Conservation (phyloP, 2,797 vertebrate genomes). For the Taeniopygia guttata region DNA sequence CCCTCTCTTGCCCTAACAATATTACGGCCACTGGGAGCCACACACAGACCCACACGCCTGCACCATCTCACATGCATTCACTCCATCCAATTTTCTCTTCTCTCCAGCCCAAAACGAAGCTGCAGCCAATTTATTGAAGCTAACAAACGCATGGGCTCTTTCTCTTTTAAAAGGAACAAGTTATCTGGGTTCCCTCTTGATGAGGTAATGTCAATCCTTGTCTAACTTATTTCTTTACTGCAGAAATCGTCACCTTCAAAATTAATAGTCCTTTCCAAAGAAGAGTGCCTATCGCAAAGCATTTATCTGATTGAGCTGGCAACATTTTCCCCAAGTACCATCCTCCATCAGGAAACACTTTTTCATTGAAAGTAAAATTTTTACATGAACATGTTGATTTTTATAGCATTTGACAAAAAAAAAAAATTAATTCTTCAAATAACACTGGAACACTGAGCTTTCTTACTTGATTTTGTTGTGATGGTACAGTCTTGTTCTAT, state of each 20-base stretch:
- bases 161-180: slow-evolving; percentile 10
- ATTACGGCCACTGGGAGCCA: not conserved
- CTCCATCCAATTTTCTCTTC: not conserved
- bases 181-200: slow-evolving; percentile 26
- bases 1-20: not conserved
- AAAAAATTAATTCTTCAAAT: slow-evolving; percentile 27
- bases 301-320: slow-evolving; percentile 26
- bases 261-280: slow-evolving; percentile 49
- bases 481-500: not conserved
- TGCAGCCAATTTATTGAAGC: not conserved
- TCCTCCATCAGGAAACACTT: not conserved
- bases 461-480: not conserved
- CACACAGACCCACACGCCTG: not conserved
- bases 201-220: not conserved
- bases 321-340: not conserved
- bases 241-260: slow-evolving; percentile 53
- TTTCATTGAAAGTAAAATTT: slow-evolving; percentile 23
- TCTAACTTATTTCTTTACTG: slow-evolving; percentile 38
- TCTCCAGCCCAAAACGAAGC: not conserved
- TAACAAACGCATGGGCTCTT: slow-evolving; percentile 14
- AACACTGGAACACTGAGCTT: not conserved
- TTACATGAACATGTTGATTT: not conserved
- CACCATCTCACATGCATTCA: not conserved
- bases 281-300: slow-evolving; percentile 10
- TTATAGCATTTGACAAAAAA: slow-evolving; percentile 22